A percentile compares a stretch with the other conserved stretches of the same genome.
These are phyloP conservation scores for Acipenser transmontanus DNA, from an alignment of 2,797 vertebrate genomes.

Conservation along the genomic window DNA sequence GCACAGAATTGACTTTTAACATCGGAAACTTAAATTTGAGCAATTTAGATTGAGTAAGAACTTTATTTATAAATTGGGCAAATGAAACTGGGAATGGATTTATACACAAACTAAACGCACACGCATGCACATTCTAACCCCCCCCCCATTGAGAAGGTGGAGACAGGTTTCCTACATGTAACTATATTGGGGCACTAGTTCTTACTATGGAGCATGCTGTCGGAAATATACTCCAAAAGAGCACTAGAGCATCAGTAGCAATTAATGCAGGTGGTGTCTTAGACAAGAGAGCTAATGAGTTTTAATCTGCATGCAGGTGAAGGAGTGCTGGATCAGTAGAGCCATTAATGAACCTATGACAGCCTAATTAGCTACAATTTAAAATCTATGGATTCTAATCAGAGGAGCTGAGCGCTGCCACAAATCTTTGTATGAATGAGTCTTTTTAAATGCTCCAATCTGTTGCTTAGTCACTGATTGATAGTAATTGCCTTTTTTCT, in stretches of 20 bases:
- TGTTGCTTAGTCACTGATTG: slow-evolving; percentile 92
- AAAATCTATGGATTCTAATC: slow-evolving; percentile 98
- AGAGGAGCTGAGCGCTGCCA: slow-evolving; percentile 82
- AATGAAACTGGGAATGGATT: too few relatives aligned
- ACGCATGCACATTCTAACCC: too few relatives aligned
- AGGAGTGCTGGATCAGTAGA: slow-evolving; percentile 91
- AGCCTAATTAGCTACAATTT: slow-evolving; percentile 99
- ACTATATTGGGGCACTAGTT: slow-evolving; percentile 8
- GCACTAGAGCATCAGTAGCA: slow-evolving; percentile 76
- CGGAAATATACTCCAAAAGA: slow-evolving; percentile 67
- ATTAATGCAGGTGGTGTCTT: slow-evolving; percentile 96
- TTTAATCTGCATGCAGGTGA: slow-evolving; percentile 99
- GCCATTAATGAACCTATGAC: slow-evolving; percentile 99
- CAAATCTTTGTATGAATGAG: slow-evolving; percentile 92
- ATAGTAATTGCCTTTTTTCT: slow-evolving; percentile 81
- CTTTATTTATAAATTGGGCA: too few relatives aligned
- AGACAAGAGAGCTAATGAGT: slow-evolving; percentile 98
- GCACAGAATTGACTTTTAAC: too few relatives aligned
- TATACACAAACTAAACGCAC: too few relatives aligned
- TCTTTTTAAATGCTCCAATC: slow-evolving; percentile 89
- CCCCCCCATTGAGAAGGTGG: too few relatives aligned
- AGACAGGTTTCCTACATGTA: too few relatives aligned
- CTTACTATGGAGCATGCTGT: slow-evolving; percentile 50
- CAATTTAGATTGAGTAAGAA: too few relatives aligned
- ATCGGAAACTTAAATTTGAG: too few relatives aligned